Conservation (phyloP, 2,888 invertebrate genomes). For the Caenorhabditis sp. region DNA sequence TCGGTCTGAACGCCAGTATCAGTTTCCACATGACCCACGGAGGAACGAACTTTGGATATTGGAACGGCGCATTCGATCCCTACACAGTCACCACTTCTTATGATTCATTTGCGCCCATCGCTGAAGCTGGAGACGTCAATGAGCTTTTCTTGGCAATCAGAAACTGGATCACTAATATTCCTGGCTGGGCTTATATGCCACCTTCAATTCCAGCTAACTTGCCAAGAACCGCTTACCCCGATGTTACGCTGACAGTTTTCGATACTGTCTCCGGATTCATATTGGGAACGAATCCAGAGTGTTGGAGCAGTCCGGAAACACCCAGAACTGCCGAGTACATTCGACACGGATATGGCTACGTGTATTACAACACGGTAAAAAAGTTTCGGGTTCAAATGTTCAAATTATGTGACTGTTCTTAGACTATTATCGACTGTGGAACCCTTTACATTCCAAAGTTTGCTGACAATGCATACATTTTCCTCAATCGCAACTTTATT, state of each 20-base stretch:
- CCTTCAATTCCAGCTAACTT: slow-evolving; percentile 81
- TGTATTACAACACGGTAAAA: slow-evolving; percentile 52
- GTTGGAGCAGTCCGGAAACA: slow-evolving; percentile 44
- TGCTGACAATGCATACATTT: slow-evolving; percentile 51
- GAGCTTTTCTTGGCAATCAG: slow-evolving; percentile 59
- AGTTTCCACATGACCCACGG: slow-evolving; percentile 71
- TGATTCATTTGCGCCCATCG: slow-evolving; percentile 74
- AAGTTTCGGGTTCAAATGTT: not conserved
- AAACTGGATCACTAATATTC: slow-evolving; percentile 56
- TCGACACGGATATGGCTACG: slow-evolving; percentile 42
- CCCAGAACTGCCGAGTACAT: slow-evolving; percentile 54
- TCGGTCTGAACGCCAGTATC: slow-evolving; percentile 47
- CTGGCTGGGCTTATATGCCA: slow-evolving; percentile 58
- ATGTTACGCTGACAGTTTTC: slow-evolving; percentile 29
- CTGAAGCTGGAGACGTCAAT: slow-evolving; percentile 71
- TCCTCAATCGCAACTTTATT: slow-evolving; percentile 44
- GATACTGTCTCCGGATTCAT: slow-evolving; percentile 52
- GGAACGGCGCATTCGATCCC: slow-evolving; percentile 60
- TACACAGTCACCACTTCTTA: slow-evolving; percentile 70
- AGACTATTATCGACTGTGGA: slow-evolving; percentile 50
- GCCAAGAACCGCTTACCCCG: slow-evolving; percentile 39
- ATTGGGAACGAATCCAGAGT: slow-evolving; percentile 31
- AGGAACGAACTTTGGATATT: slow-evolving; percentile 74
- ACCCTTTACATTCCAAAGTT: slow-evolving; percentile 36
- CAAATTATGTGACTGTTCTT: too few species aligned